Percentiles rank a stretch among this genome's conserved stretches.
phyloP scores from a whole-genome alignment of 2,113 vertebrate genomes.

The Catharus fuscescens region DNA sequence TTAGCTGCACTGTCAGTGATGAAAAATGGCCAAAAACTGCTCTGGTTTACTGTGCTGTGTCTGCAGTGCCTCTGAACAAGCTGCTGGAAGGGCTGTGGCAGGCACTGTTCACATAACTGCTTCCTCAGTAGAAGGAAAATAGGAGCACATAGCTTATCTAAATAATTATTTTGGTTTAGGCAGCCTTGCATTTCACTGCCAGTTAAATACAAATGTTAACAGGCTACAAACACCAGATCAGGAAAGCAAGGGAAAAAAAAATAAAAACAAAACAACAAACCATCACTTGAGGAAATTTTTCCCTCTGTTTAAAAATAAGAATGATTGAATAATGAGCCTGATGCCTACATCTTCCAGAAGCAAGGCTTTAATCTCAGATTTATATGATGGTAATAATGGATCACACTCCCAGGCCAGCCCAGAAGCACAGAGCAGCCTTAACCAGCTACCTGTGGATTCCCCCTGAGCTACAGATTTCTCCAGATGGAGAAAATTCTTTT shows the following conservation, averaged over 20 bases:
- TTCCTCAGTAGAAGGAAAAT: neutral
- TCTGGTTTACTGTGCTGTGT: neutral
- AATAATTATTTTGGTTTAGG: conserved; percentile 53
- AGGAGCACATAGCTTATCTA: conserved; percentile 7
- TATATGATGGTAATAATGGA: neutral
- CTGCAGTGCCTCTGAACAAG: neutral
- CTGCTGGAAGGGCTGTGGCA: neutral
- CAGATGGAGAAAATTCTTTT: neutral
- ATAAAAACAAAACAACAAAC: neutral
- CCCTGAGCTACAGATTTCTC: neutral
- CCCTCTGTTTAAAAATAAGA: conserved; percentile 25
- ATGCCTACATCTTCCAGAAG: neutral
- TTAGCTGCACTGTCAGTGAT: neutral
- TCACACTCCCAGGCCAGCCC: neutral
- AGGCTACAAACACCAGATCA: conserved; percentile 12
- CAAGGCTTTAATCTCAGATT: neutral
- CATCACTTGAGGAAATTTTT: neutral
- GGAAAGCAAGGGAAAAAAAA: neutral
- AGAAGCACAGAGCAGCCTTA: neutral
- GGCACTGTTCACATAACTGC: neutral
- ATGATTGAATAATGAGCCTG: conserved; percentile 20
- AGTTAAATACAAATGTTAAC: conserved; percentile 47
- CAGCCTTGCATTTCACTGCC: conserved; percentile 5
- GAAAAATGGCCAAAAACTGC: conserved; percentile 39
- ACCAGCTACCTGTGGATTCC: neutral